Conservation (phyloP, 2,113 vertebrate genomes). For the Oreocharis arfaki region DNA sequence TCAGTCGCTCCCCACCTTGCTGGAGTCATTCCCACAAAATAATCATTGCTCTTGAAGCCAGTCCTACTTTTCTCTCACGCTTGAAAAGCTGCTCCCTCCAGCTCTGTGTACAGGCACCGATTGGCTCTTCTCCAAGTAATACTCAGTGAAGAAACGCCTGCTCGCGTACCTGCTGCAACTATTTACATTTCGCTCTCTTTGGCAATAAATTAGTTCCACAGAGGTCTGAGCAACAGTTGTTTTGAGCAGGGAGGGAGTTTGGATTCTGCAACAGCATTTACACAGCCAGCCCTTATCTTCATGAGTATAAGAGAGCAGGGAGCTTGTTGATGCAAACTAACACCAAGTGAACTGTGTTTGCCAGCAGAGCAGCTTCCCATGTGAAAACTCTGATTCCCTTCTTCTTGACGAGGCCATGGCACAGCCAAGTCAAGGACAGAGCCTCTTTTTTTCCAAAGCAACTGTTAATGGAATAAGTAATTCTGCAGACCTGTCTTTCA, state of each 20-base stretch:
- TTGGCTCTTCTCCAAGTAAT: neutral
- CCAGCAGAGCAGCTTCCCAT: constrained; percentile 24
- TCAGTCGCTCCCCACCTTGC: neutral
- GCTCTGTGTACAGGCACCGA: neutral
- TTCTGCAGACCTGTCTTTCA: constrained; percentile 55
- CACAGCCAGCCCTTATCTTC: constrained; percentile 18
- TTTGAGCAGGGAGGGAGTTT: neutral
- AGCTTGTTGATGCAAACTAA: constrained; percentile 22
- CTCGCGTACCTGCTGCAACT: neutral
- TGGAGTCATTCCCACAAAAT: neutral
- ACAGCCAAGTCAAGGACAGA: constrained; percentile 47
- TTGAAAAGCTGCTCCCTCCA: neutral
- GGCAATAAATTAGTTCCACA: constrained; percentile 27
- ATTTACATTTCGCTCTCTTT: constrained; percentile 38
- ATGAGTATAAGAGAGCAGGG: neutral
- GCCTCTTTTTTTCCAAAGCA: neutral
- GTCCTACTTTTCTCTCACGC: neutral
- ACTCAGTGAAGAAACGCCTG: neutral
- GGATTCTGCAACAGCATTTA: neutral
- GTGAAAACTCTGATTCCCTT: neutral
- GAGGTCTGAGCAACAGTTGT: constrained; percentile 50
- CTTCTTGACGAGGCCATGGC: neutral
- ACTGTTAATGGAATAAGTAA: constrained; percentile 44
- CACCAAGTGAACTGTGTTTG: neutral
- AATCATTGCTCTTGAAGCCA: neutral